phyloP scores from a whole-genome alignment of 2,888 invertebrate genomes.

The Brachyopa scutellaris region DNA sequence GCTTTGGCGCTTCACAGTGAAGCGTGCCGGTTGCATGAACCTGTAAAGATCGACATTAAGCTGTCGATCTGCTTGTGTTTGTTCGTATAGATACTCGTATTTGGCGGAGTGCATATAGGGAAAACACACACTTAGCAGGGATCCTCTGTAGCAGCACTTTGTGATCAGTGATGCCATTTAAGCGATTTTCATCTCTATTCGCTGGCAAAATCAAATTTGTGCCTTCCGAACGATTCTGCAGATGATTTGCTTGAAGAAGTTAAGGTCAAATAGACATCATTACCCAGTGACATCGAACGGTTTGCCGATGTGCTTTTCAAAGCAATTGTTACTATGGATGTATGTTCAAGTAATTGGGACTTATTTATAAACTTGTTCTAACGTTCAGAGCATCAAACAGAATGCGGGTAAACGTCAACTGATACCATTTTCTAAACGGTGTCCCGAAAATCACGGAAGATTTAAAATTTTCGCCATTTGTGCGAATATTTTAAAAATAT shows the following conservation, averaged over 20 bases:
- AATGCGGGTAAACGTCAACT: too few species aligned
- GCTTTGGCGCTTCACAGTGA: constrained; percentile 60
- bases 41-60: constrained; percentile 61
- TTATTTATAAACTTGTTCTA: too few species aligned
- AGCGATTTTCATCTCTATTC: constrained; percentile 47
- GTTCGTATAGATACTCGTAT: too few species aligned
- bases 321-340: too few species aligned
- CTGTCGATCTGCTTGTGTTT: constrained; percentile 9
- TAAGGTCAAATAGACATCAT: too few species aligned
- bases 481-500: too few species aligned
- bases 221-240: constrained; percentile 8
- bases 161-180: constrained; percentile 62
- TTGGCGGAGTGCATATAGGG: constrained; percentile 20
- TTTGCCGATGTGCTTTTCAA: too few species aligned
- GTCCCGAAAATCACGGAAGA: too few species aligned
- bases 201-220: constrained; percentile 39
- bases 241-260: background rate
- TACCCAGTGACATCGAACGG: background rate
- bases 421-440: too few species aligned
- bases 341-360: too few species aligned
- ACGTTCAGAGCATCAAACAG: too few species aligned
- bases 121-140: background rate
- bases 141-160: constrained; percentile 25
- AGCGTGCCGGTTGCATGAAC: constrained; percentile 72
- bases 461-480: too few species aligned